Percentiles rank a stretch among this genome's conserved stretches.
Evolutionary conservation across 2,113 vertebrate species (phyloP).

Genomic region (Esox niger): DNA sequence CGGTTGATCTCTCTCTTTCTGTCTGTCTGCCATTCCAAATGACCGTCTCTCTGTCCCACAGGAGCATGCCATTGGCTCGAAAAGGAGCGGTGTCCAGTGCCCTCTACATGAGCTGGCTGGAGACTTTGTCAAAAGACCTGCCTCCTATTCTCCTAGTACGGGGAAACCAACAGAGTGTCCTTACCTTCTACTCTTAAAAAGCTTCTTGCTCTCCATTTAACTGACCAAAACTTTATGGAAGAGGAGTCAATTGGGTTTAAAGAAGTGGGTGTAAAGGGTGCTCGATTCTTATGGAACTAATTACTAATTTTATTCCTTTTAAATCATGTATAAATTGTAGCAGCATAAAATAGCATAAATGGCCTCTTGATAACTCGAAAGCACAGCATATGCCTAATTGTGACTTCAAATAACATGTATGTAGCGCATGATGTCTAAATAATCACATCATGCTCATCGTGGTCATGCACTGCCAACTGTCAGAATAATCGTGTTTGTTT

Average conservation of each 20-base stretch:
- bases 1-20: neutral
- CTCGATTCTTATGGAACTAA: neutral
- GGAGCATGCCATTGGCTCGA: constrained; percentile 92
- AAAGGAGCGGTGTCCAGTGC: constrained; percentile 94
- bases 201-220: neutral
- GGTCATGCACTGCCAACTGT: neutral
- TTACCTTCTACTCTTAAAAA: constrained; percentile 94
- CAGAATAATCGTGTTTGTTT: neutral
- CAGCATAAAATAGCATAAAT: neutral
- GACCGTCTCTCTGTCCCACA: constrained; percentile 42
- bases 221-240: neutral
- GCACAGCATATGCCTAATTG: neutral
- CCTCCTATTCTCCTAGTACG: constrained; percentile 91
- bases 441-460: neutral
- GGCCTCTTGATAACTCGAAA: neutral
- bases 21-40: neutral
- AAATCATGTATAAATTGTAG: neutral
- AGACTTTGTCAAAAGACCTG: constrained; percentile 87
- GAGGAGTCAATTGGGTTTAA: neutral
- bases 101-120: constrained; percentile 96
- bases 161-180: constrained; percentile 97
- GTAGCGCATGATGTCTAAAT: neutral
- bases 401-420: neutral
- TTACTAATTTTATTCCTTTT: neutral
- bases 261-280: neutral